These are phyloP conservation scores for Eilema sororculum DNA, from an alignment of 2,888 invertebrate species.

Conservation along the genomic window DNA sequence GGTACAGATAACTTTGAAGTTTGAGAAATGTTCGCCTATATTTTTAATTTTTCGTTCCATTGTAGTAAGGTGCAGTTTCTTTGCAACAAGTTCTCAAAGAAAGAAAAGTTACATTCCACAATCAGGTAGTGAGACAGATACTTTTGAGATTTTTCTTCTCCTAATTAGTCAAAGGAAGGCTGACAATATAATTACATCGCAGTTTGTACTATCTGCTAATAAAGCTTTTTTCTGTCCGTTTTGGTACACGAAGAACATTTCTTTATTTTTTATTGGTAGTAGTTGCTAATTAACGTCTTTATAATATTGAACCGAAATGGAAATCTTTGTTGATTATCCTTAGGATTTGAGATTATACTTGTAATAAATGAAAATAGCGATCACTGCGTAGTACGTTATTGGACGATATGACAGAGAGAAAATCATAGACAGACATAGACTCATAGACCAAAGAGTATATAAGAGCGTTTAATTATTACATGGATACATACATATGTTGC, in stretches of 20 bases:
- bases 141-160: background rate
- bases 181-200: background rate
- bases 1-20: background rate
- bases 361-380: too few species aligned
- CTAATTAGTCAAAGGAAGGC: background rate
- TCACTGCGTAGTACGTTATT: too few species aligned
- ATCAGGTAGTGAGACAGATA: background rate
- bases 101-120: background rate
- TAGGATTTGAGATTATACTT: too few species aligned
- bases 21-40: background rate
- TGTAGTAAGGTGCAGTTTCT: background rate
- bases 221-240: background rate
- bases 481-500: too few species aligned
- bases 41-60: background rate
- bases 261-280: background rate
- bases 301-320: too few species aligned
- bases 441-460: too few species aligned
- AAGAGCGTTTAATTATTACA: too few species aligned
- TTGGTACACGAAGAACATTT: too few species aligned
- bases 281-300: background rate
- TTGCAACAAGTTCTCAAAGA: background rate
- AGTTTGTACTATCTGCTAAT: constrained; percentile 1
- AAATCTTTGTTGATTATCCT: too few species aligned
- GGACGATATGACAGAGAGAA: too few species aligned
- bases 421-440: too few species aligned